Evolutionary conservation across 2,113 vertebrate species (phyloP), one percentile per base, ranked within the genome.

Genomic region (Atlantisia rogersi): DNA sequence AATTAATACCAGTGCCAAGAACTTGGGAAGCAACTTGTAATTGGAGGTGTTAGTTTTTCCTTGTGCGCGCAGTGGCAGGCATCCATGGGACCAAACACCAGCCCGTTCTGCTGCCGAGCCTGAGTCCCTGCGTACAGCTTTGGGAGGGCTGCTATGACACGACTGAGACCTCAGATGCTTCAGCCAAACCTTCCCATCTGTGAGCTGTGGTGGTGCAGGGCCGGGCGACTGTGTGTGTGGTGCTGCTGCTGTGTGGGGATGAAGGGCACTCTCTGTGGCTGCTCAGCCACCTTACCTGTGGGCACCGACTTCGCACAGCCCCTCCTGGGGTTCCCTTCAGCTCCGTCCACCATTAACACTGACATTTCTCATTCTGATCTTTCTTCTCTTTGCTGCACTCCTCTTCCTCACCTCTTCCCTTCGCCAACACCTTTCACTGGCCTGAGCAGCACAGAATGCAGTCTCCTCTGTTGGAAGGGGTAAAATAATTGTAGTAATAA

Each of bases 1-100:
- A 91, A 92, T 79, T 69, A 89, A 74, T 62, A 67, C 32, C 69
- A 77, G 88, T 80, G 71, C 75, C 82, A 85, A 82, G 78, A 94
- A 65, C 68, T 62, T 18, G 56, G 56, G 71, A 65, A 92, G 28
- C 42, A 56, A 53, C 64, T 84, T 44, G 58, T 22, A 73, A 37
- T 13, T 73, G 84, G 46, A 53, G 55, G 50, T n/a, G 58, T 31
- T 63, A 15, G 35, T 59, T 39, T 37, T 75, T 73, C 44, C 60
- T 4, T 55, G 42, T 25, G 12, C 12, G 63, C 22, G 21, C 29
- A 32, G 53, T 39, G 62, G 77, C 26, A 14, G 56, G 48, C 48
- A 69, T 82, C 52, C 78, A 40, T 12, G 83, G 73, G 28, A 52
- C 50, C 21, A 52, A 25, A 25, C 48, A 48, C 11, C 20, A 48